Percentiles rank a stretch among this genome's conserved stretches.
Evolutionary conservation across 2,888 invertebrate species (phyloP).

Genomic region (Hydraecia micacea): DNA sequence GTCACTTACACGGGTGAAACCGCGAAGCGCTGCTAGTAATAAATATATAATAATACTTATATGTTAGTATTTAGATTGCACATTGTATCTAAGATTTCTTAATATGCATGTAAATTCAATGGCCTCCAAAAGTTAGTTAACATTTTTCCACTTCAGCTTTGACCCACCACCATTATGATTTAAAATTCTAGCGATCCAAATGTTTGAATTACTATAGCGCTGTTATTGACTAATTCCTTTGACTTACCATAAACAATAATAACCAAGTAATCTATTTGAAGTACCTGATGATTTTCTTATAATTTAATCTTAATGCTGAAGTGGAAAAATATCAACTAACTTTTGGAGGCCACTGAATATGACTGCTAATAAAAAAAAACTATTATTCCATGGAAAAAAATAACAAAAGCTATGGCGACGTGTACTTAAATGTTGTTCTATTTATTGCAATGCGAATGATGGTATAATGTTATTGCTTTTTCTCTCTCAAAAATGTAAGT

Average conservation of each 20-base stretch:
- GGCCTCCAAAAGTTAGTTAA: too few species aligned
- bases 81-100: too few species aligned
- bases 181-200: neutral
- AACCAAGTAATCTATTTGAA: neutral
- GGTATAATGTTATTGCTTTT: neutral
- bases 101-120: too few species aligned
- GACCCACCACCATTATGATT: neutral
- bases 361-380: neutral
- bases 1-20: too few species aligned
- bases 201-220: neutral
- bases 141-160: too few species aligned
- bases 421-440: neutral
- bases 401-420: slow-evolving; percentile 12
- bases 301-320: neutral
- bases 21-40: too few species aligned
- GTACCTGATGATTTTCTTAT: too few species aligned
- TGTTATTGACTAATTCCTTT: neutral
- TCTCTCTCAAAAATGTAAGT: neutral
- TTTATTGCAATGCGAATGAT: slow-evolving; percentile 1
- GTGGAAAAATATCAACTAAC: neutral
- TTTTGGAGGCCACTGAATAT: neutral
- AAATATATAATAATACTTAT: too few species aligned
- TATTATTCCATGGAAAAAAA: neutral
- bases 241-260: too few species aligned
- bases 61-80: too few species aligned